Conservation (phyloP, 2,797 vertebrate species). For the Muraenolepis orangiensis region DNA sequence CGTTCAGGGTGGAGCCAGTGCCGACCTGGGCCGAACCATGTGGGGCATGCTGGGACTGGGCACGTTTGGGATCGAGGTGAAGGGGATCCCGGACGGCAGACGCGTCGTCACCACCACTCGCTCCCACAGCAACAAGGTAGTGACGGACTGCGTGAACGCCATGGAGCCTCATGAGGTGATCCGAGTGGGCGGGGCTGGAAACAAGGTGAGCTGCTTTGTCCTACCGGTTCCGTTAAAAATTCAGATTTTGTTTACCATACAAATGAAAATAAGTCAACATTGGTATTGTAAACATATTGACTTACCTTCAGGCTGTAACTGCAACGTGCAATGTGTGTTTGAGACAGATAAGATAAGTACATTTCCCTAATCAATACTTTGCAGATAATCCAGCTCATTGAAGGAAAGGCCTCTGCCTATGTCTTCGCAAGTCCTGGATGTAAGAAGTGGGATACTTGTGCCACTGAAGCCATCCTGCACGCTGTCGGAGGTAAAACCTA, state of each 20-base stretch:
- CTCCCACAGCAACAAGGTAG: slow-evolving; percentile 90
- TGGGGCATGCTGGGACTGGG: slow-evolving; percentile 92
- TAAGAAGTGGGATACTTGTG: slow-evolving; percentile 98
- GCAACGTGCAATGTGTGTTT: neutral
- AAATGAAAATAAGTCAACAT: neutral
- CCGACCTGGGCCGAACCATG: slow-evolving; percentile 85
- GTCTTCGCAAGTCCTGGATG: slow-evolving; percentile 95
- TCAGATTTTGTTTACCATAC: neutral
- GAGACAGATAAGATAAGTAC: too few species aligned
- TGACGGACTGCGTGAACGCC: slow-evolving; percentile 84
- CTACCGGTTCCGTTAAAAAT: neutral
- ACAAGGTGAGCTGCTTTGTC: slow-evolving; percentile 80
- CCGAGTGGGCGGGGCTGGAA: slow-evolving; percentile 92
- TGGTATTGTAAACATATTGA: neutral
- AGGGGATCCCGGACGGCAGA: slow-evolving; percentile 80
- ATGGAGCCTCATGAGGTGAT: slow-evolving; percentile 89
- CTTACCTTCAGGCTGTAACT: neutral
- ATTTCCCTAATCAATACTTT: slow-evolving; percentile 15
- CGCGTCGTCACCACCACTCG: slow-evolving; percentile 89
- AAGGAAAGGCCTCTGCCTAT: slow-evolving; percentile 96
- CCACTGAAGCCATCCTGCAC: slow-evolving; percentile 89
- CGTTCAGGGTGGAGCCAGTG: slow-evolving; percentile 77
- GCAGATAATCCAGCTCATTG: slow-evolving; percentile 93
- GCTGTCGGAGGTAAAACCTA: slow-evolving; percentile 86
- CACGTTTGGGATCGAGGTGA: slow-evolving; percentile 89